Base-by-base conservation (phyloP, 2,797 vertebrate species). In the Enoplosus armatus region DNA sequence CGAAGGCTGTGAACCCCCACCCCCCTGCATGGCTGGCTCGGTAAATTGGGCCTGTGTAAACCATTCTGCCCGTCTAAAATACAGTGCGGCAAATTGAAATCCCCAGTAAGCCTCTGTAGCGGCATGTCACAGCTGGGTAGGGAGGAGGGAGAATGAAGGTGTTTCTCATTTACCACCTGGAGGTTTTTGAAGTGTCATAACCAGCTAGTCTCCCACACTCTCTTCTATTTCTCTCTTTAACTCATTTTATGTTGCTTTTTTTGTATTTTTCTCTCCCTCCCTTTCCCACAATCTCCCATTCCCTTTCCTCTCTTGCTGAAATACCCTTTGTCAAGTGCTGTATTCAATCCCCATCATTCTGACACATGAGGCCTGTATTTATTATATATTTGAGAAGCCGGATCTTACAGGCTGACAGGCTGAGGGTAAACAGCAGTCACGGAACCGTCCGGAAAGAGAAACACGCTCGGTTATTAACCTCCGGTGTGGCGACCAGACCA, bases 101-200 rank as follows among this genome's bases (percentile, higher is more conserved):
- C 90, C 89, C 78, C 85, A 79, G 90, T 91, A 92, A 92, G 89
- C 87, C 83, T 85, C 83, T 86, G 83, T 83, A 90, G 90, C 66
- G 56, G 85, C 85, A 77, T 92, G 91, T 92, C 89, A 89, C 92
- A 92, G 88, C 87, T 89, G 87, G 90, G 75, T 63, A 70, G 85
- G 90, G 89, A 85, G 87, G 90, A 73, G 79, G 84, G 79, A 89
- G 85, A 83, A 83, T 85, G 75, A 83, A 86, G 82, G 39, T 81
- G 87, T 90, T 92, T 92, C 89, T 93, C 90, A 94, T 94, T 94
- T 93, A 90, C 91, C 93, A 90, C 93, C 90, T 92, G 91, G 89
- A 90, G 91, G 72, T 87, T 92, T 88, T 87, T 89, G 84, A 92
- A 90, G 91, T 93, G 90, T 92, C 89, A 91, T 88, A 88, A 87